Percentiles rank a stretch among this genome's conserved stretches.
phyloP scores from a whole-genome alignment of 2,113 vertebrate species.

The Paracanthobrama guichenoti region DNA sequence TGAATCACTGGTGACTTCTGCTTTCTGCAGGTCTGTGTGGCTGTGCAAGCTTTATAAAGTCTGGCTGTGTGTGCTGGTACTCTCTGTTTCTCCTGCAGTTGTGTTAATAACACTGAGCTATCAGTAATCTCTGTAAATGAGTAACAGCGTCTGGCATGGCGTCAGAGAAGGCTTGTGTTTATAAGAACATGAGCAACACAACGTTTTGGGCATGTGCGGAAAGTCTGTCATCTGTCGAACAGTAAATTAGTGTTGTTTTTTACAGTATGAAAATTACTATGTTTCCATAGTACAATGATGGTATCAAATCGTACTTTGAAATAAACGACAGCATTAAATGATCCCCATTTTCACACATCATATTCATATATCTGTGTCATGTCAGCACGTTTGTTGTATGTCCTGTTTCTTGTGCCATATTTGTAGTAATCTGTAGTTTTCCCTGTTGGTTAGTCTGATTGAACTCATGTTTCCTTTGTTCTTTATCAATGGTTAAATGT shows the following conservation, averaged over 20 bases:
- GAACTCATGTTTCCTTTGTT: no score
- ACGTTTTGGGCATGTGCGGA: not conserved
- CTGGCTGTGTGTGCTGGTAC: not conserved
- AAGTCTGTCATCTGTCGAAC: not conserved
- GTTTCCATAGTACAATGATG: not conserved
- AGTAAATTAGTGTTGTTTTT: not conserved
- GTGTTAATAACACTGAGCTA: not conserved
- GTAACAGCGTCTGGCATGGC: not conserved
- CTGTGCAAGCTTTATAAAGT: no score
- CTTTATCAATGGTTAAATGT: no score
- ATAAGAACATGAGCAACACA: not conserved
- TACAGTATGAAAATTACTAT: not conserved
- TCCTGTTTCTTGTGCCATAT: no score
- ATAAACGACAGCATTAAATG: not conserved
- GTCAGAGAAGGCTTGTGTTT: not conserved
- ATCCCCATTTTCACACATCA: not conserved
- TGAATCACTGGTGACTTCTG: not conserved
- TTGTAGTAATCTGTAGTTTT: no score
- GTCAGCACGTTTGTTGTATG: no score
- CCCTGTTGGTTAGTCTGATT: no score
- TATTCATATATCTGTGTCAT: not conserved
- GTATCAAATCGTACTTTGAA: not conserved
- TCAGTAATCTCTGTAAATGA: conserved; percentile 16
- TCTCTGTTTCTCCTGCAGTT: not conserved
- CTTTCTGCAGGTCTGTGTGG: not conserved